A percentile compares a stretch with the other conserved stretches of the same genome.
Conservation (phyloP, 2,888 invertebrate species). For the Tortrix viridana region DNA sequence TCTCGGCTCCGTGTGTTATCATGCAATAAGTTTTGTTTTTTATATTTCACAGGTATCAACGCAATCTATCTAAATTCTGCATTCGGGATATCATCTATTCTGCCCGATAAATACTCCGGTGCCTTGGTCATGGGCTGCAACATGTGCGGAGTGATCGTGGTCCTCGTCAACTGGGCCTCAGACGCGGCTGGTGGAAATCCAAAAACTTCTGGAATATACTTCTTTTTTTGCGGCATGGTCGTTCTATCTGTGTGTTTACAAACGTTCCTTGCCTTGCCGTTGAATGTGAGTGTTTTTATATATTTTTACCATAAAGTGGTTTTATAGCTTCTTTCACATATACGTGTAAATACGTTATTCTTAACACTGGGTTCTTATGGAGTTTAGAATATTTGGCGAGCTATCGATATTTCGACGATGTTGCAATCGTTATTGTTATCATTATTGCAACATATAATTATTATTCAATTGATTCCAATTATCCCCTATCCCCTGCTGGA, state of each 20-base stretch:
- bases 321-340: too few relatives aligned
- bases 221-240: conserved; percentile 97
- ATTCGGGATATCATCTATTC: conserved; percentile 96
- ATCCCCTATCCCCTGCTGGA: too few relatives aligned
- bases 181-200: conserved; percentile 87
- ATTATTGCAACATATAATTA: too few relatives aligned
- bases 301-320: too few relatives aligned
- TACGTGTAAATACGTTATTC: too few relatives aligned
- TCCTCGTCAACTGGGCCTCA: conserved; percentile 89
- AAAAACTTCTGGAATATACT: conserved; percentile 97
- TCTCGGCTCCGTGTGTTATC: too few relatives aligned
- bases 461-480: too few relatives aligned
- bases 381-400: too few relatives aligned
- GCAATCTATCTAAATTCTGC: conserved; percentile 99
- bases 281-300: conserved; percentile 89
- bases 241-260: conserved; percentile 96
- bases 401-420: too few relatives aligned
- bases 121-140: conserved; percentile 97
- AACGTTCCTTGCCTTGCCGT: conserved; percentile 96
- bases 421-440: too few relatives aligned
- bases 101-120: conserved; percentile 96
- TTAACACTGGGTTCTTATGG: too few relatives aligned
- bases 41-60: conserved; percentile 75
- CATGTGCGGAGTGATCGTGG: conserved; percentile 95
- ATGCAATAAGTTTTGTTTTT: not conserved